Evolutionary conservation across 37 sponge, comb jelly and placozoan species (phyloP), one percentile per base, ranked within the genome.

Genomic region (Axinella damicornis): DNA sequence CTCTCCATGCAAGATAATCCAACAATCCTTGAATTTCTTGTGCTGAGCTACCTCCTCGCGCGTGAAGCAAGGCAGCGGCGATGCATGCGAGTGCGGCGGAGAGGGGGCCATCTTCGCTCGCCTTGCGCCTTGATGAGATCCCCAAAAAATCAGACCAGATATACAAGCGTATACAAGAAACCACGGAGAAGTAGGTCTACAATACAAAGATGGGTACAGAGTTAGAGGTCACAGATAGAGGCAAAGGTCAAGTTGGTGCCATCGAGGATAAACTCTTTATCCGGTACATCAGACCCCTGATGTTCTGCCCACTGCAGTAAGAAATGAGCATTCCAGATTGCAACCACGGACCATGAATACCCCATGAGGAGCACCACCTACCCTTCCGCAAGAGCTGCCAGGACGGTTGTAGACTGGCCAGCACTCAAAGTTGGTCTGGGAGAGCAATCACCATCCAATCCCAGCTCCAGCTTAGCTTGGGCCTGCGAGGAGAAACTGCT

Each of bases 1-100:
- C 11, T 86, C 77, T 21, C 94, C 87, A 39, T 90, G 72, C 2
- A 94, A 54, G 5, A 90, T 65, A 34, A 94, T 83, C 94, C 94
- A 94, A 24, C 73, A 78, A 60, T 89, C 90, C 19, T 78, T 73
- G 30, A 39, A 52, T 53, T 79, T 87, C 54, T 77, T 83, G 88
- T 94, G 94, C 84, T 79, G 27, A 0, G 85, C 53, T 2, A 94
- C 91, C 37, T 94, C 90, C 57, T 82, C 79, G 37, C 88, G 35
- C 35, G 88, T 92, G 73, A 57, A 88, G 57, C 30, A 32, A 20
- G 80, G 64, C 0, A 73, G 60, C 28, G 14, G 39, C 36, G 21
- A 12, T 21, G 21, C 65, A 12, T 13, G 65, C 12, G n/a, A 24
- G 28, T 67, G 68, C 2, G 68, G 68, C 68, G 68, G 33, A 19